Evolutionary conservation across 2,888 invertebrate species (phyloP).

Genomic region (Gonocerus acuteangulatus): DNA sequence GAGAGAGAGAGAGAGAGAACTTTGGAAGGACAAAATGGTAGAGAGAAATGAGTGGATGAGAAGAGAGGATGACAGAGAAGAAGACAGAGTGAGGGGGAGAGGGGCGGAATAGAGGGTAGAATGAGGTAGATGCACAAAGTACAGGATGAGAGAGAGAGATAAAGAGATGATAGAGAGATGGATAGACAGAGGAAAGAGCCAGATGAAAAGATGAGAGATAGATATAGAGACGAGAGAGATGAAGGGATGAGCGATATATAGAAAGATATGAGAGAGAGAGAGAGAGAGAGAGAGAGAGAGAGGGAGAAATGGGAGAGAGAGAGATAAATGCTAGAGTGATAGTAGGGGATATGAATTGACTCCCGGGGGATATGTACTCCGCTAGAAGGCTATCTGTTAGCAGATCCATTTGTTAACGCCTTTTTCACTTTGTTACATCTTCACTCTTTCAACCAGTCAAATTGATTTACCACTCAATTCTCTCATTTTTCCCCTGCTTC

Average conservation of each 20-base stretch:
- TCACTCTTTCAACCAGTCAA: too few relatives aligned
- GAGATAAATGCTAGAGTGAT: neutral
- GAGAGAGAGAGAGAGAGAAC: neutral
- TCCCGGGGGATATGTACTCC: neutral
- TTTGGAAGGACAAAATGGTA: neutral
- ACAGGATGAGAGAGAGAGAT: neutral
- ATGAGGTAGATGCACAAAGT: neutral
- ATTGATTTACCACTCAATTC: too few relatives aligned
- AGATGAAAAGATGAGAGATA: neutral
- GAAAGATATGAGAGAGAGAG: neutral
- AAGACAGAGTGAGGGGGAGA: too few relatives aligned
- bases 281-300: neutral
- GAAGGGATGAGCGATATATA: neutral
- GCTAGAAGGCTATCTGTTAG: conserved; percentile 1
- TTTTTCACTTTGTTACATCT: conserved; percentile 7
- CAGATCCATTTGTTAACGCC: conserved; percentile 14
- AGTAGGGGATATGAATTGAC: neutral
- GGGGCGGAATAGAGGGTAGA: too few relatives aligned
- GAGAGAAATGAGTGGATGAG: too few relatives aligned
- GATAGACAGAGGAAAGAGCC: neutral
- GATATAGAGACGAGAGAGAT: neutral
- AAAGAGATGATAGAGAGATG: neutral
- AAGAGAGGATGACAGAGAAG: too few relatives aligned
- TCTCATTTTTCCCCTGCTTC: too few relatives aligned
- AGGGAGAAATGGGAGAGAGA: neutral